Base-by-base conservation (phyloP, 2,113 vertebrate species). In the Polypterus bichir region DNA sequence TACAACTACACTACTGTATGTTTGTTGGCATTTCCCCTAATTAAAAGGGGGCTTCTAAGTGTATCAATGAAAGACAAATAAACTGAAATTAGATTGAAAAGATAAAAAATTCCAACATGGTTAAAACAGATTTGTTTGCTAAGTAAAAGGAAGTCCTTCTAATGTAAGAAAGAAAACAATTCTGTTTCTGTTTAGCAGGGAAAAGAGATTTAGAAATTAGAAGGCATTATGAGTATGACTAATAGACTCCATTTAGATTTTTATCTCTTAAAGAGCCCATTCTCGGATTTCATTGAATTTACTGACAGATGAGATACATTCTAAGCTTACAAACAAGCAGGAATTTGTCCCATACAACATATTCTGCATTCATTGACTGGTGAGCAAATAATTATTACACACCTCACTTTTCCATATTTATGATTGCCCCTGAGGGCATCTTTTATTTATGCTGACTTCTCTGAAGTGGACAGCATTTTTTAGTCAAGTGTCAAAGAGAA, bases 381-480 rank as follows among this genome's bases (percentile, higher is more conserved):
- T 61, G 66, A 69, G 73, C 71, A 76, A 75, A 75, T 71, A 68
- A 79, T 81, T 69, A 80, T 78, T 78, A 73, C 73, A 73, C 71
- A 74, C 73, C 73, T 75, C 68, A 44, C 75, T 71, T 76, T 77
- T 74, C 68, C 69, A 76, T 80, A 81, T 85, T 84, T 81, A 81
- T 70, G 71, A 72, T 80, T 77, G 73, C 73, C 77, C 76, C 68
- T 67, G 71, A 79, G 76, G 71, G 69, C 72, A 74, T 74, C 67
- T 72, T 71, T 81, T 80, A 80, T 82, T 83, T 78, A 85, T 83
- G 78, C 71, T 73, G 66, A 76, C 73, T 81, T 67, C 79, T 79
- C 78, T 81, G 81, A 83, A 85, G 80, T 76, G 85, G 82, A 83
- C 80, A 77, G 75, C 68, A 69, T 79, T 71, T 68, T 71, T 78